These are phyloP conservation scores for Odocoileus hemionus DNA, from an alignment of 2,113 vertebrate genomes.

Conservation along the genomic window DNA sequence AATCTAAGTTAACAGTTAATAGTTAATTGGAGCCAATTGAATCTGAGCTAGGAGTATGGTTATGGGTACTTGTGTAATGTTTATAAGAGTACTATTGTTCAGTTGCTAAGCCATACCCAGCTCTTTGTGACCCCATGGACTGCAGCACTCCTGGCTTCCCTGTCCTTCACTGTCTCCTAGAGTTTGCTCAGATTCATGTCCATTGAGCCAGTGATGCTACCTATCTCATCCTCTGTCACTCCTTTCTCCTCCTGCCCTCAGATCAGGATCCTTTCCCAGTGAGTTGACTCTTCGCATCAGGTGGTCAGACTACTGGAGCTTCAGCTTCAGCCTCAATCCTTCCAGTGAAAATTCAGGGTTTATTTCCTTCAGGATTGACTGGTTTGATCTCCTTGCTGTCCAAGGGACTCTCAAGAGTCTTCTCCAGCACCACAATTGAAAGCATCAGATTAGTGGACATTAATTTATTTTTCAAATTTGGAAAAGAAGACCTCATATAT, in stretches of 20 bases:
- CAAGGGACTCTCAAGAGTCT: not conserved
- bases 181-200: not conserved
- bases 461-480: not conserved
- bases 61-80: not conserved
- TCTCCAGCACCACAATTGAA: not conserved
- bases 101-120: not conserved
- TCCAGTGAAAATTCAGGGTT: not conserved
- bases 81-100: not conserved
- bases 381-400: not conserved
- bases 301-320: not conserved
- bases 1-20: not conserved
- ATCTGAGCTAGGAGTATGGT: not conserved
- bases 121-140: not conserved
- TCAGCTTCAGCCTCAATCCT: not conserved
- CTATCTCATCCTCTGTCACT: not conserved
- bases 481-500: not conserved
- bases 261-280: not conserved
- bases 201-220: not conserved
- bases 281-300: not conserved
- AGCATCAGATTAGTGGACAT: not conserved
- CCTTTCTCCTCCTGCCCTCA: not conserved
- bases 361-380: not conserved
- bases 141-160: not conserved
- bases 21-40: conserved; percentile 9
- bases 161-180: not conserved